Evolutionary conservation across 2,113 vertebrate species (phyloP), one percentile per base, ranked within the genome.

Genomic region (Bettongia penicillata): DNA sequence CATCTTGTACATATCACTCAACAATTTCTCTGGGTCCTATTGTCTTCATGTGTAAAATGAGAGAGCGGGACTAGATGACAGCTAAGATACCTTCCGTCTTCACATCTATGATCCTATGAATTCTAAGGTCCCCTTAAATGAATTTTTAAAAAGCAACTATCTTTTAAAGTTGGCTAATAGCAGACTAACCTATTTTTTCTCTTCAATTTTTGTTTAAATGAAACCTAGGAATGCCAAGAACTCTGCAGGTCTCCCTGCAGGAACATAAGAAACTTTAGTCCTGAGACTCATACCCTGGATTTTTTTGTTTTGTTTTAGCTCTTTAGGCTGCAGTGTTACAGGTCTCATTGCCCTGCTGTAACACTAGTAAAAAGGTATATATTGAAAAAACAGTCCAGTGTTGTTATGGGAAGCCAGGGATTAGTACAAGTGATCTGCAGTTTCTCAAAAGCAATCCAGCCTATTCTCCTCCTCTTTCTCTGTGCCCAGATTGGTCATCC

Each of bases 121-220:
- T 43, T 43, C 68, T 84, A n/a, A 84, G 68, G 8, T 43, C 16
- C 19, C 68, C 2, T 43, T 48, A 48, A 48, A 48, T 48, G 48
- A 48, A 48, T 48, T 48, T 48, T 48, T 48, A 52, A 19, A 31
- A 61, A 57, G 24, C 22, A 53, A 26, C 16, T 53, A 77, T 51
- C 5, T 95, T 93, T 37, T 94, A 49, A 97, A 93, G 91, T 95
- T 91, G 91, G 55, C 57, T 77, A 19, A 90, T 68, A 90, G 93
- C 89, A 55, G 50, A 90, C 89, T 16, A n/a, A 53, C 93, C 91
- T 91, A 9, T 10, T 77, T 91, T 97, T 68, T 94, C 68, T 61
- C 93, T 93, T 57, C 91, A n/a, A n/a, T 77, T 14, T n/a, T 77
- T 84, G 37, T 84, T 84, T 84, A 84, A 84, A 84, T 91, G 37